Evolutionary conservation across 2,113 vertebrate species (phyloP), one percentile per base, ranked within the genome.

Genomic region (Chunga burmeisteri): DNA sequence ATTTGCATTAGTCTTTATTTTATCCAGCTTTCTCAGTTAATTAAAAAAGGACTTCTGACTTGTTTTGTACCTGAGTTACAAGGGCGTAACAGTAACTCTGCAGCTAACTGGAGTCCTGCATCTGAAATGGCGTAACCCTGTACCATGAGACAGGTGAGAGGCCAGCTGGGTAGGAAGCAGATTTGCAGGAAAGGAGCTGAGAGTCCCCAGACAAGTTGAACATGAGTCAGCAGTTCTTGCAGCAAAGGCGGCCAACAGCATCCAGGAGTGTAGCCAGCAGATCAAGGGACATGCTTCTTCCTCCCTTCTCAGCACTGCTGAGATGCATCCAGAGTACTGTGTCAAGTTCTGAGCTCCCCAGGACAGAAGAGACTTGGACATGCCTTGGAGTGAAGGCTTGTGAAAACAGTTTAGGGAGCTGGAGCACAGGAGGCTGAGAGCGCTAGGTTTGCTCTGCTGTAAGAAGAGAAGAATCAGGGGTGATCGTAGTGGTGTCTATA

Each of bases 271-370:
- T 23, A 55, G 70, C 32, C 59, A 74, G 59, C 21, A 58, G 63
- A 42, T 70, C 0, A 0, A 36, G 34, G 50, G 40, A 44, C 34
- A 11, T 68, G 36, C 5, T 81, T 13, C 40, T n/a, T 63, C 11
- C 36, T 53, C 34, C 79, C 21, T 78, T 52, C 22, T 75, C 4
- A 26, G 23, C 10, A 1, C 13, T 59, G n/a, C 62, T 40, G 83
- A 65, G 62, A 10, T 23, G 26, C 27, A 16, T 27, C 23, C 0
- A 0, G 14, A 34, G 17, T 32, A 13, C 8, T 3, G 4, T n/a
- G 71, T n/a, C 16, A 26, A 11, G 32, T 47, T 67, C 58, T 78
- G 82, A 84, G 46, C 50, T 44, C 55, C n/a, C 34, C 50, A 44
- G 65, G 38, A 27, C 25, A 27, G 84, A 67, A 59, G 27, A 67